These are phyloP conservation scores for Gavialis gangeticus DNA, from an alignment of 2,113 vertebrate genomes.

Conservation along the genomic window DNA sequence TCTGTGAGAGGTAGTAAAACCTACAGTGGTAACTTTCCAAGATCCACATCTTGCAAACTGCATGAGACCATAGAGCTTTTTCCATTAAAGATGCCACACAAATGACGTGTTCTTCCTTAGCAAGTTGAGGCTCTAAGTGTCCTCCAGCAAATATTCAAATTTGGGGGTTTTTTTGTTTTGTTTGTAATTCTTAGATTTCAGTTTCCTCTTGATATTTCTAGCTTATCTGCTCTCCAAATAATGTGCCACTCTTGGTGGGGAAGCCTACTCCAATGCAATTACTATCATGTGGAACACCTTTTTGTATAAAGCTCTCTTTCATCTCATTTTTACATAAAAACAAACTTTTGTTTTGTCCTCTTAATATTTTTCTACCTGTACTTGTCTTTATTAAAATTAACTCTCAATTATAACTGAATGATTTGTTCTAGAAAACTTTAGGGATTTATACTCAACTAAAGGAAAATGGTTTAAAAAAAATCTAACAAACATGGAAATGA, in stretches of 20 bases:
- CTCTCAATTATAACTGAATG: background rate
- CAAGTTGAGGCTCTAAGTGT: slow-evolving; percentile 2
- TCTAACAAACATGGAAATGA: background rate
- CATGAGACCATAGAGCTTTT: background rate
- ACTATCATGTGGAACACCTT: background rate
- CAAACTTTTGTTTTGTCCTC: background rate
- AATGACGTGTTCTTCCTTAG: slow-evolving; percentile 1
- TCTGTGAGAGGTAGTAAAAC: background rate
- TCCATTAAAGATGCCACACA: background rate
- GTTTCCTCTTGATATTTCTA: background rate
- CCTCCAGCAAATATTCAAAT: slow-evolving; percentile 36
- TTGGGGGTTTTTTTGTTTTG: background rate
- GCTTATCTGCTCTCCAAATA: background rate
- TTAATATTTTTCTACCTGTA: background rate
- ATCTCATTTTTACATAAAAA: background rate
- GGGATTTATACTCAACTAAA: background rate
- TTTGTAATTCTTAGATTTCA: background rate
- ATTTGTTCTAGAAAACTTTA: background rate
- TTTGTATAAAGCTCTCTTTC: background rate
- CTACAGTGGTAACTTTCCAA: background rate
- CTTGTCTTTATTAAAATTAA: background rate
- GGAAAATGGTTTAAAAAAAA: background rate
- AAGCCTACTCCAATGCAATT: background rate
- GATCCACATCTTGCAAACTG: background rate
- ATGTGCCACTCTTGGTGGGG: background rate